Conservation (phyloP, 2,113 vertebrate genomes). For the Hemiscyllium ocellatum region DNA sequence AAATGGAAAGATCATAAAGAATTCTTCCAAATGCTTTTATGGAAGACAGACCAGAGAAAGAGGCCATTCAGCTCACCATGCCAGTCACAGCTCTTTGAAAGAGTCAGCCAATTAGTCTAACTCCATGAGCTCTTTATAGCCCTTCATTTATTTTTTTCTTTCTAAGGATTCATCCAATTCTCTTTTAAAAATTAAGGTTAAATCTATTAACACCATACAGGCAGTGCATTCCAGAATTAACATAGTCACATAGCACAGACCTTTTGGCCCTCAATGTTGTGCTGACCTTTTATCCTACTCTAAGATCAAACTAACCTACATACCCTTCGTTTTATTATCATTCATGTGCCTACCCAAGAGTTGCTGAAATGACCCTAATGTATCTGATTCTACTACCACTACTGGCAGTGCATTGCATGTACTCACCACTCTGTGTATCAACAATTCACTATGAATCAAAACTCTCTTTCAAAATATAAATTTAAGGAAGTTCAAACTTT, state of each 20-base stretch:
- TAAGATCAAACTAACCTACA: too few species aligned
- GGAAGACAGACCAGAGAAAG: not conserved
- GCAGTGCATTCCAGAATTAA: not conserved
- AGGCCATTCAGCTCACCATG: not conserved
- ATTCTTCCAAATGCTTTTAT: not conserved
- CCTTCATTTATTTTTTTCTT: not conserved
- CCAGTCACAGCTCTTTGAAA: not conserved
- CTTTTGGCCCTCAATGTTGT: too few species aligned
- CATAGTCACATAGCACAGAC: too few species aligned
- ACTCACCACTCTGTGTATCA: too few species aligned
- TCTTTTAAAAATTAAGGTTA: not conserved
- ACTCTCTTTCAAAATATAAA: not conserved
- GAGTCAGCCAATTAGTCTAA: not conserved
- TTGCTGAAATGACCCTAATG: too few species aligned
- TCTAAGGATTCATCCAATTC: not conserved
- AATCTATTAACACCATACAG: not conserved
- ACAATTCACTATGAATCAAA: too few species aligned
- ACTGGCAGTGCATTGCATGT: too few species aligned
- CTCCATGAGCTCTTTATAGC: not conserved
- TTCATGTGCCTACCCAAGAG: too few species aligned
- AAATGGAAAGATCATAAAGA: not conserved
- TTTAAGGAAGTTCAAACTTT: not conserved
- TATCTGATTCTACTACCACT: too few species aligned
- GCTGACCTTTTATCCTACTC: too few species aligned
- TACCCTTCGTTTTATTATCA: too few species aligned